A percentile compares a stretch with the other conserved stretches of the same genome.
Evolutionary conservation across 2,888 invertebrate species (phyloP).

Genomic region (Drosophila mettleri): DNA sequence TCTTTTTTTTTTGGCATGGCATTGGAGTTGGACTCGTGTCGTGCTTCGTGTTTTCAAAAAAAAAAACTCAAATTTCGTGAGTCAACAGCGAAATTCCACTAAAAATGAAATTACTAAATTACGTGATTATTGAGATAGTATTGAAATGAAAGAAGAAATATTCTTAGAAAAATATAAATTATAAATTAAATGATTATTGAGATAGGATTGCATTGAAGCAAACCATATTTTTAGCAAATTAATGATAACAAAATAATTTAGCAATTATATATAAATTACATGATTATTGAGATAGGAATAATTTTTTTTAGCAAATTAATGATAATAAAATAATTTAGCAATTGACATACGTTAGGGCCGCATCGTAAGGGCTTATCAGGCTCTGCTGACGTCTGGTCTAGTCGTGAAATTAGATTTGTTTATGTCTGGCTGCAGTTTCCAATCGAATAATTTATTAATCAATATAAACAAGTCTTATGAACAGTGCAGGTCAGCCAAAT

Average conservation of each 20-base stretch:
- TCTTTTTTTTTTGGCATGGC: not conserved
- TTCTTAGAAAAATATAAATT: not conserved
- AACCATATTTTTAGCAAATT: too few species aligned
- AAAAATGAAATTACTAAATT: not conserved
- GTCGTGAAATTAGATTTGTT: slow-evolving; percentile 15
- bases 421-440: slow-evolving; percentile 29
- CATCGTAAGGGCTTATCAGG: slow-evolving; percentile 23
- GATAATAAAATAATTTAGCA: not conserved
- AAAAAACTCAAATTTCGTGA: not conserved
- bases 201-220: too few species aligned
- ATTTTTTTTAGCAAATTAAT: not conserved
- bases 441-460: slow-evolving; percentile 21
- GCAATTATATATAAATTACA: too few species aligned
- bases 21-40: not conserved
- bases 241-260: too few species aligned
- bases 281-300: not conserved
- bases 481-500: slow-evolving; percentile 37
- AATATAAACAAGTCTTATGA: slow-evolving; percentile 4
- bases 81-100: not conserved
- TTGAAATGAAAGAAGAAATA: not conserved
- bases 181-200: too few species aligned
- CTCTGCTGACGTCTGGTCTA: slow-evolving; percentile 1
- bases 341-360: not conserved
- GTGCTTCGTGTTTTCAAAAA: not conserved
- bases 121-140: not conserved